A percentile compares a stretch with the other conserved stretches of the same genome.
phyloP scores from a whole-genome alignment of 2,888 invertebrate species.

The Drosophila peninsularis region DNA sequence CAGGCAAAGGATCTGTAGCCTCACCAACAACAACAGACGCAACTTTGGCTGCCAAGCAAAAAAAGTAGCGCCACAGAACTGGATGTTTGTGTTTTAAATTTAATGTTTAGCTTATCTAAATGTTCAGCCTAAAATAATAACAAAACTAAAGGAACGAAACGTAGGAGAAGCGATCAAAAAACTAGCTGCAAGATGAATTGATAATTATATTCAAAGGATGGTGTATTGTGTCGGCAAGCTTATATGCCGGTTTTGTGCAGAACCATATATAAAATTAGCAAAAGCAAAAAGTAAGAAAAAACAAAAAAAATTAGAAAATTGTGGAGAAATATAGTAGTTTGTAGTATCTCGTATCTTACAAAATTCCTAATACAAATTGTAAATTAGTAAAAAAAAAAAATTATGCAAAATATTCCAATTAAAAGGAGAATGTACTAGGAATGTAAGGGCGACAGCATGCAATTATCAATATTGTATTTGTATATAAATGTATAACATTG shows the following conservation, averaged over 20 bases:
- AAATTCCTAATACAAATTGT: slow-evolving; percentile 57
- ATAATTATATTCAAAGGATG: slow-evolving; percentile 44
- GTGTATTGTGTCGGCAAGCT: slow-evolving; percentile 43
- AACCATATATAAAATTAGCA: slow-evolving; percentile 52
- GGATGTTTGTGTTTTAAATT: slow-evolving; percentile 70
- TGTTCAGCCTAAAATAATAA: slow-evolving; percentile 45
- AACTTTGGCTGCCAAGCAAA: slow-evolving; percentile 60
- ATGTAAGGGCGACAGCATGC: slow-evolving; percentile 49
- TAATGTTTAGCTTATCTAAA: slow-evolving; percentile 56
- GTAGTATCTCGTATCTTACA: slow-evolving; percentile 55
- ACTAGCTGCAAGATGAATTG: slow-evolving; percentile 48
- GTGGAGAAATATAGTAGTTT: slow-evolving; percentile 59
- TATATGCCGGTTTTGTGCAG: slow-evolving; percentile 43
- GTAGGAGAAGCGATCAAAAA: slow-evolving; percentile 8
- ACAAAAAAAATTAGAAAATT: slow-evolving; percentile 62
- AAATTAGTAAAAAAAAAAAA: slow-evolving; percentile 44
- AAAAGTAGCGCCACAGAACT: slow-evolving; percentile 64
- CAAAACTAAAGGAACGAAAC: slow-evolving; percentile 8
- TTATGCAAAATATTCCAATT: slow-evolving; percentile 54
- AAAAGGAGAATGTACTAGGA: slow-evolving; percentile 36
- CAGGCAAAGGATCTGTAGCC: slow-evolving; percentile 10
- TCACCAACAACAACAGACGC: slow-evolving; percentile 31
- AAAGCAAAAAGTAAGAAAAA: not conserved
- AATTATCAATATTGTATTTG: slow-evolving; percentile 63
- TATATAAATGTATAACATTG: slow-evolving; percentile 73